Conservation (phyloP, 2,888 invertebrate species). For the Oegoconia quadripuncta region DNA sequence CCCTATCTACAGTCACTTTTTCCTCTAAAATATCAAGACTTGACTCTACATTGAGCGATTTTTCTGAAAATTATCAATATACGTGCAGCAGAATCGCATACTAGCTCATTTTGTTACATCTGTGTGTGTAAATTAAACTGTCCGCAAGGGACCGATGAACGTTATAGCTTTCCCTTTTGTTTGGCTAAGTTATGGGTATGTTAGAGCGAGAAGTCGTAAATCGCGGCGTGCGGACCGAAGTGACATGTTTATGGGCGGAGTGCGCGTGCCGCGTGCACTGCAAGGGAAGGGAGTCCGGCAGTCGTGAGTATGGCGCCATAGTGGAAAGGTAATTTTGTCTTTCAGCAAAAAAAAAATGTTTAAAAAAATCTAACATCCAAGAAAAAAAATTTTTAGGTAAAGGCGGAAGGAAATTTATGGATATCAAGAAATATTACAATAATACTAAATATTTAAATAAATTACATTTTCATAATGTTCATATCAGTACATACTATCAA, state of each 20-base stretch:
- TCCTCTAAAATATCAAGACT: background rate
- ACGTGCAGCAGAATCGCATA: constrained; percentile 57
- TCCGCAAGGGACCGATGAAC: constrained; percentile 76
- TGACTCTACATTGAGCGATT: constrained; percentile 6
- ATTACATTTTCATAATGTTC: no score
- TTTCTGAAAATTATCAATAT: constrained; percentile 41
- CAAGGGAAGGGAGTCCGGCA: constrained; percentile 63
- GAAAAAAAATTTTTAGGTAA: background rate
- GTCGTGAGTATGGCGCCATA: constrained; percentile 71
- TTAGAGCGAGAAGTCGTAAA: constrained; percentile 78
- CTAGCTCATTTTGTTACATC: constrained; percentile 66
- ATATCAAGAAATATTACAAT: no score
- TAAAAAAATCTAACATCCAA: constrained; percentile 11
- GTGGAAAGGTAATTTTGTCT: constrained; percentile 21
- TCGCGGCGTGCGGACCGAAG: constrained; percentile 64
- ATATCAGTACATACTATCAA: no score
- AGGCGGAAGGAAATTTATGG: background rate
- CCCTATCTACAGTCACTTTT: background rate
- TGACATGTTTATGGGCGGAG: constrained; percentile 80
- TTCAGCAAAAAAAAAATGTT: constrained; percentile 11
- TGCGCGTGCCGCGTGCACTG: constrained; percentile 52
- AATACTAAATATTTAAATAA: no score
- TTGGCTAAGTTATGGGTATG: constrained; percentile 71
- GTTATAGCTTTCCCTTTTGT: constrained; percentile 80
- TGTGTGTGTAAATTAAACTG: constrained; percentile 78